Evolutionary conservation across 2,113 vertebrate genomes (phyloP), one percentile per base, ranked within the genome.

Genomic region (Dendrocopos noguchii): DNA sequence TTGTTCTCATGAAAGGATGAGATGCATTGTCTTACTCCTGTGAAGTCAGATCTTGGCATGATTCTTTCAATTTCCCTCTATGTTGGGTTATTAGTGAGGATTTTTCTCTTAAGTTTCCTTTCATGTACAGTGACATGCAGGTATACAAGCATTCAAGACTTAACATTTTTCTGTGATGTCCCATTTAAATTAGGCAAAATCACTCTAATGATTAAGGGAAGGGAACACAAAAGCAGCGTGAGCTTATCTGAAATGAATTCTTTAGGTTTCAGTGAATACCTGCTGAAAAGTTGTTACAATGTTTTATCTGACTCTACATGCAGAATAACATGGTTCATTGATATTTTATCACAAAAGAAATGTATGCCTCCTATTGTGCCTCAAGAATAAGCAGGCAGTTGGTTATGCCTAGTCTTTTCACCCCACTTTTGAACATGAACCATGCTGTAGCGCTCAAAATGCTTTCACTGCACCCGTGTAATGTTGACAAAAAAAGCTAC

Each of bases 341-440:
- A 89, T 95, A 91, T 94, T 96, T 96, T 94, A 95, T 95, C 89
- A 92, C 64, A 93, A 84, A 47, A 47, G 56, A 91, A 87, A 78
- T 33, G 6, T 27, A 9, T 75, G 61, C 89, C 91, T 92, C 94
- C 94, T 67, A 84, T 91, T 91, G 92, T 92, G 95, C 57, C 36
- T 80, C 57, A 64, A 77, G 78, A 89, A 84, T 22, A 85, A 57
- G 80, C 61, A 78, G 67, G 24, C 64, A 67, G 34, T 44, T 73
- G 81, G 46, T 60, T 93, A 17, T 74, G 22, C 36, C 25, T 50
- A n/a, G 33, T 73, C 28, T 80, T 77, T 73, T 56, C 10, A 3
- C 52, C 33, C 21, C 31, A 15, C 42, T 74, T 88, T 29, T 76
- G 56, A 84, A 52, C 4, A 4, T 10, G 42, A 56, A 27, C 1